Base-by-base conservation (phyloP, 1,140 invertebrate genomes). In the Cheumatopsyche charites region DNA sequence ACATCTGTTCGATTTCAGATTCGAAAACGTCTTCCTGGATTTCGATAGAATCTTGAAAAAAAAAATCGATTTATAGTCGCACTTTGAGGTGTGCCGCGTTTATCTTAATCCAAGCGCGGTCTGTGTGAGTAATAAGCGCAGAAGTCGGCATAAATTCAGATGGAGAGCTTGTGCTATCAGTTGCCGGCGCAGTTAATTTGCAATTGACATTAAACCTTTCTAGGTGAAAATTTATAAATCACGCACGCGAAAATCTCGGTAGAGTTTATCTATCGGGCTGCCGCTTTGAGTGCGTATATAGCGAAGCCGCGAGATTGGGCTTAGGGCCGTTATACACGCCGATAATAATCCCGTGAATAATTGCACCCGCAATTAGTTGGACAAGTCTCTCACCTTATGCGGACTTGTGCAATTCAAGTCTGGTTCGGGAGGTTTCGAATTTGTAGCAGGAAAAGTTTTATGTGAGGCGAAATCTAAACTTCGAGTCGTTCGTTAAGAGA, bases 321-420 rank as follows among this genome's bases (percentile, higher is more conserved):
- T 17, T 42, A 23, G 61, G 65, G 3, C 67, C 58, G 66, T 47
- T 67, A 58, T 29, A 26, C 52, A n/a, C 65, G 68, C 67, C 62
- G 69, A 75, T 72, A 75, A 61, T 75, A 75, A 75, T 72, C 73
- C 73, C 29, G 55, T 63, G 63, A 75, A 72, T 75, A 71, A 75
- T 75, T 72, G 73, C 73, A 41, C 58, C 67, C 45, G 45, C 71
- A 69, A 74, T 74, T 74, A 69, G 68, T 42, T 61, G 26, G 19
- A 23, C 29, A 45, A 26, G 47, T 26, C 43, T 23, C n/a, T n/a
- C n/a, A 19, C 4, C 41, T 71, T 62, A 55, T 36, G 58, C 17
- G 26, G 11, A 11, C 36, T n/a, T 41, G 11, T 36, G 62, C 2
- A 61, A 23, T 4, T 19, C 3, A 36, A 9, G 29, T 36, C 29